Evolutionary conservation across 2,113 vertebrate species (phyloP), one percentile per base, ranked within the genome.

Genomic region (Electrona antarctica): DNA sequence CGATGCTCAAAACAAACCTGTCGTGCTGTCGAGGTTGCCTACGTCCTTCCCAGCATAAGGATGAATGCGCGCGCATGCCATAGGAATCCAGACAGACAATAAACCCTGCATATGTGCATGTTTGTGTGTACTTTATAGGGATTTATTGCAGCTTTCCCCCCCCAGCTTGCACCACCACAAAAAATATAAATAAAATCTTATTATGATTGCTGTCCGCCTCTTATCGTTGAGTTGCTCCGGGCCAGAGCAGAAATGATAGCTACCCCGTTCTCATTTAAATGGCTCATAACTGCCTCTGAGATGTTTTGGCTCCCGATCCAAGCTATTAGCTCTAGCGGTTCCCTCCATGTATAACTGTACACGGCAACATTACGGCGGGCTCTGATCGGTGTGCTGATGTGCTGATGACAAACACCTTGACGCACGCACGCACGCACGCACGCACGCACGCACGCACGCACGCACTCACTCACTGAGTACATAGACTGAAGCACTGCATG

Each of bases 201-300:
- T 69, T 64, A 61, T 33, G 48, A 62, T 64, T 45, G 21, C n/a
- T 49, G 50, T 28, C 51, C n/a, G 46, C 21, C 64, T 60, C 28
- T 46, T 13, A 71, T 60, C 7, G 6, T 60, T 9, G 0, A 11
- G 33, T 15, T 8, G 45, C 28, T n/a, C 62, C 1, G 1, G 56
- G 64, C 68, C 61, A 55, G 29, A 64, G 56, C 11, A 12, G 10
- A 54, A 11, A 64, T 50, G 51, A 67, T 81, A 45, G 64, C 70
- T 63, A 78, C 80, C 69, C 55, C 73, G 70, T 67, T 48, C 69
- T 81, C 67, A 74, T 79, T 81, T 74, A 75, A 84, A 81, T 73
- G 60, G 64, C 59, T 77, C 66, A 12, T 67, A 74, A 78, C 61
- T 60, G 69, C 72, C 78, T 76, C 62, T 0, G 67, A 85, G 76